Conservation (phyloP, 2,113 vertebrate genomes). For the Triplophysa rosa region DNA sequence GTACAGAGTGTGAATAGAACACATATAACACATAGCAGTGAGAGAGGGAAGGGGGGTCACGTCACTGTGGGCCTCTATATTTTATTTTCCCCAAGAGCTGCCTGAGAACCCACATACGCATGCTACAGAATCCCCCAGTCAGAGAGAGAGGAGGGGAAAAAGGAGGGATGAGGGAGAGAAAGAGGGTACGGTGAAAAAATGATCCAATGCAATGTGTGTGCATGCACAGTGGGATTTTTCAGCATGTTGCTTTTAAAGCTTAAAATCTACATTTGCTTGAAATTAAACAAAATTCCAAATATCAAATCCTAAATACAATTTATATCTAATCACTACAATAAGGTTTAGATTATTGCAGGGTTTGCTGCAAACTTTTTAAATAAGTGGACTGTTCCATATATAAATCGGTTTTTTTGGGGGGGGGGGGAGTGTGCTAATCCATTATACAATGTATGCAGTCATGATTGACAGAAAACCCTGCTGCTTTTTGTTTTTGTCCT, state of each 20-base stretch:
- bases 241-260: not conserved
- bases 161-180: conserved; percentile 17
- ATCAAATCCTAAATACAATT: not conserved
- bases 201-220: conserved; percentile 43
- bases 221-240: conserved; percentile 1
- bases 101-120: conserved; percentile 73
- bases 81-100: conserved; percentile 74
- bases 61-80: conserved; percentile 63
- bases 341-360: not conserved
- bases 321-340: not conserved
- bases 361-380: conserved; percentile 50
- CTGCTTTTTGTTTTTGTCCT: conserved; percentile 21
- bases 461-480: conserved; percentile 64
- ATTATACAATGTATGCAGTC: conserved; percentile 67
- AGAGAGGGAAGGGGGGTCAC: not conserved
- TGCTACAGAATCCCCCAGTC: conserved; percentile 72
- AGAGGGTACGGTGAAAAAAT: conserved; percentile 43
- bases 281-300: not conserved
- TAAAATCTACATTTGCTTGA: not conserved
- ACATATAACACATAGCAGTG: not conserved
- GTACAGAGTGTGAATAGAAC: conserved; percentile 28
- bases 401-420: conserved; percentile 49
- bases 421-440: conserved; percentile 58
- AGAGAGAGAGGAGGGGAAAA: conserved; percentile 30
- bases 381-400: conserved; percentile 59